Evolutionary conservation across 2,888 invertebrate genomes (phyloP), one percentile per base, ranked within the genome.

Genomic region (Encarsia formosa): DNA sequence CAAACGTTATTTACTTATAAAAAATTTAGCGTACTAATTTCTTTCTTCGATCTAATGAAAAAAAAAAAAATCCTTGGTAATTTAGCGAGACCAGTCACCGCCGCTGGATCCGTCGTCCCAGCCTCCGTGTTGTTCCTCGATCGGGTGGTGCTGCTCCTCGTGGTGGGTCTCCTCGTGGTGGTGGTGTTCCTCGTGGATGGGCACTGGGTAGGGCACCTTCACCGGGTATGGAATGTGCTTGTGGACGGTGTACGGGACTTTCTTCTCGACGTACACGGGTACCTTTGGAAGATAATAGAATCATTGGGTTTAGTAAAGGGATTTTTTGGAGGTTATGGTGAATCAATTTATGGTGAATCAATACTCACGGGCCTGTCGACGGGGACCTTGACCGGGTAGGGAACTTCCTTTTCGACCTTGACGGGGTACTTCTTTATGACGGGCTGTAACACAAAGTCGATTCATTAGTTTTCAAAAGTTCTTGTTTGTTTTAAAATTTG

Each of bases 351-450:
- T n/a, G n/a, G n/a, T n/a, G n/a, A n/a, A n/a, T n/a, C n/a, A n/a
- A n/a, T n/a, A n/a, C n/a, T 6, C 26, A 37, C 37, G 20, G 37
- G 37, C 37, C 19, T 37, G 6, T 37, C 37, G 13, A 37, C 37
- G 5, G 83, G 81, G 50, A 87, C 82, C 71, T 88, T 87, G 29
- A 86, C 82, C 42, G 79, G 78, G 63, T 86, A 84, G 32, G 85
- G 85, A 46, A 87, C 81, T 37, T 80, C 81, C 34, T 76, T 75
- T 18, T 68, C 67, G 1, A 75, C 87, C 43, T 79, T 80, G 63
- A 83, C 83, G 23, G 88, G 89, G 59, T 88, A 85, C 31, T 85
- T 87, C 68, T 88, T 88, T 57, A 87, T 87, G 5, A 88, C 37
- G 9, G 86, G 86, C n/a, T n/a, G n/a, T n/a, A n/a, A n/a, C n/a